These are phyloP conservation scores for Alcedo quadribrachys DNA, from an alignment of 2,797 vertebrate species.

Conservation along the genomic window DNA sequence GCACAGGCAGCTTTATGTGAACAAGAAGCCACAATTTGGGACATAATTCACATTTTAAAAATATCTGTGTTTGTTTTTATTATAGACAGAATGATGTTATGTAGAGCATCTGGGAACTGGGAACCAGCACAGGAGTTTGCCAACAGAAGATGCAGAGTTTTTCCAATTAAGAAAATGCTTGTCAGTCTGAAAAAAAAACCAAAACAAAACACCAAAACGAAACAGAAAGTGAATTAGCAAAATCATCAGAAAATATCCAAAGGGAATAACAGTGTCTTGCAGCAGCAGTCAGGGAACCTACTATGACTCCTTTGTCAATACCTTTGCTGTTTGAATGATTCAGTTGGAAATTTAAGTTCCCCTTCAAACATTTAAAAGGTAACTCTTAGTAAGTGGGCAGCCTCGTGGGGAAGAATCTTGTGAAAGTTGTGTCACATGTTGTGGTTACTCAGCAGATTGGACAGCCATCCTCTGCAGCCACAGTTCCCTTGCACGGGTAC, in stretches of 20 bases:
- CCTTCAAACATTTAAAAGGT: neutral
- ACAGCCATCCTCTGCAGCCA: neutral
- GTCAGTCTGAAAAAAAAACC: neutral
- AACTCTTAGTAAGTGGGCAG: neutral
- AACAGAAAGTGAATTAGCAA: neutral
- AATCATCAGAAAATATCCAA: constrained; percentile 13
- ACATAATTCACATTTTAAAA: neutral
- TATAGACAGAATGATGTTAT: neutral
- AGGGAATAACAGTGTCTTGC: neutral
- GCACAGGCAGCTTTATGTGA: neutral
- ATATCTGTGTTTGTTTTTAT: neutral
- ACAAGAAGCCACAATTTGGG: neutral
- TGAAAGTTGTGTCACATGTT: rapidly evolving
- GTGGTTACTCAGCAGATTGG: neutral
- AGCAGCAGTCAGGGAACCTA: neutral
- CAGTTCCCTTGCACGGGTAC: neutral
- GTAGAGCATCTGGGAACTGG: neutral
- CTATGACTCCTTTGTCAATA: neutral
- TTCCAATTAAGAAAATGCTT: neutral
- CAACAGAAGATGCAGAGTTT: neutral
- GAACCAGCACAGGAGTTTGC: neutral
- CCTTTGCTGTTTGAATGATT: neutral
- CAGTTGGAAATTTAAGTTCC: neutral
- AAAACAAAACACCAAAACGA: too few relatives aligned
- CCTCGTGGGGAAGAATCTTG: neutral